These are phyloP conservation scores for Eira barbara DNA, from an alignment of 2,113 vertebrate species.

Conservation along the genomic window DNA sequence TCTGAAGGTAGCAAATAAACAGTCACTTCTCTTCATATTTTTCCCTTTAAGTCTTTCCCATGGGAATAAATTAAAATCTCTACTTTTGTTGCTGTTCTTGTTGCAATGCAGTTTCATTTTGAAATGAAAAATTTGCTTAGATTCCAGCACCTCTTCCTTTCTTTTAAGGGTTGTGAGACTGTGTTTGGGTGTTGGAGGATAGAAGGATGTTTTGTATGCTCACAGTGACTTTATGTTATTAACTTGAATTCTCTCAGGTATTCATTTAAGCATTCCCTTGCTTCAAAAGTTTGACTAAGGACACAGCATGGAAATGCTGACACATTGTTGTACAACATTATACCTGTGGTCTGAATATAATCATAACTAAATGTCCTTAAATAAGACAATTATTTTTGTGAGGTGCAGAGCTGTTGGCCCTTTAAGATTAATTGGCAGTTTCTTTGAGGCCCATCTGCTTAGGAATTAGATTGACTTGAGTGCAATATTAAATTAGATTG, in stretches of 20 bases:
- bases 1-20: neutral
- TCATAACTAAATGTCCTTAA: neutral
- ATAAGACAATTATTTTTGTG: neutral
- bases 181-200: neutral
- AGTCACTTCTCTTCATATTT: neutral
- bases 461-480: slow-evolving; percentile 60
- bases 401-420: neutral
- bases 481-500: slow-evolving; percentile 53
- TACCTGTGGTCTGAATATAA: neutral
- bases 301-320: neutral
- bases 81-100: neutral
- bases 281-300: neutral
- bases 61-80: slow-evolving; percentile 6
- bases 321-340: neutral
- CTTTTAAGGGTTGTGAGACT: neutral
- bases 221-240: neutral
- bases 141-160: neutral
- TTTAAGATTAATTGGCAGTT: slow-evolving; percentile 55
- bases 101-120: neutral
- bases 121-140: neutral
- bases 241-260: neutral
- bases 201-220: neutral
- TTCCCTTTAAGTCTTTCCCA: neutral
- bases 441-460: slow-evolving; percentile 43
- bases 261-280: slow-evolving; percentile 31